Evolutionary conservation across 2,797 vertebrate species (phyloP).

Genomic region (Cirrhinus molitorella): DNA sequence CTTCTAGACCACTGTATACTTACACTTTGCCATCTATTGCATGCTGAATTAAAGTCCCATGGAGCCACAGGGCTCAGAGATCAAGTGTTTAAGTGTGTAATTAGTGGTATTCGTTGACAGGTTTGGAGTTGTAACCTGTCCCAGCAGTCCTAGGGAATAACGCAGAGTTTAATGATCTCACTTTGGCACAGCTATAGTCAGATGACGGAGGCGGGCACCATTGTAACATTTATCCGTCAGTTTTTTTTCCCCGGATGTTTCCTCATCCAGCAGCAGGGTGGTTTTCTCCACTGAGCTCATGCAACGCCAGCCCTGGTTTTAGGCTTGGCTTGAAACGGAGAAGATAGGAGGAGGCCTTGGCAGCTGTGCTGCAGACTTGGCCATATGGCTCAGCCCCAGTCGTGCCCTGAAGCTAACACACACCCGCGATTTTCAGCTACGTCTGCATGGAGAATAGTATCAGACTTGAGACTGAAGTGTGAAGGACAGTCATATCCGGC

Average conservation of each 20-base stretch:
- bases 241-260: conserved; percentile 33
- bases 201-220: background rate
- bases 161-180: conserved; percentile 13
- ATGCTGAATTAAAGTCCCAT: conserved; percentile 7
- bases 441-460: conserved; percentile 26
- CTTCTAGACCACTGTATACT: background rate
- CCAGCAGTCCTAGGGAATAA: background rate
- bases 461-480: conserved; percentile 28
- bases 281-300: conserved; percentile 10
- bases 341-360: conserved; percentile 32
- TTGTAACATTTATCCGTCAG: background rate
- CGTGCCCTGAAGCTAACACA: conserved; percentile 35
- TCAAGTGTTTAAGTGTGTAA: conserved; percentile 38
- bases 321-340: background rate
- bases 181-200: conserved; percentile 25
- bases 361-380: conserved; percentile 4
- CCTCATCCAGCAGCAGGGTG: conserved; percentile 25
- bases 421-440: conserved; percentile 42
- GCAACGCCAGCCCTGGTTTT: background rate
- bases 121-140: conserved; percentile 6
- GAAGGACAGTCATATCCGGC: conserved; percentile 45
- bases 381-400: background rate
- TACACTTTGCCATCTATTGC: background rate
- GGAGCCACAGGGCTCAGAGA: conserved; percentile 14
- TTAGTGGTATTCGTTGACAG: conserved; percentile 34